Conservation (phyloP, 2,888 invertebrate species). For the Mellilla xanthometata region DNA sequence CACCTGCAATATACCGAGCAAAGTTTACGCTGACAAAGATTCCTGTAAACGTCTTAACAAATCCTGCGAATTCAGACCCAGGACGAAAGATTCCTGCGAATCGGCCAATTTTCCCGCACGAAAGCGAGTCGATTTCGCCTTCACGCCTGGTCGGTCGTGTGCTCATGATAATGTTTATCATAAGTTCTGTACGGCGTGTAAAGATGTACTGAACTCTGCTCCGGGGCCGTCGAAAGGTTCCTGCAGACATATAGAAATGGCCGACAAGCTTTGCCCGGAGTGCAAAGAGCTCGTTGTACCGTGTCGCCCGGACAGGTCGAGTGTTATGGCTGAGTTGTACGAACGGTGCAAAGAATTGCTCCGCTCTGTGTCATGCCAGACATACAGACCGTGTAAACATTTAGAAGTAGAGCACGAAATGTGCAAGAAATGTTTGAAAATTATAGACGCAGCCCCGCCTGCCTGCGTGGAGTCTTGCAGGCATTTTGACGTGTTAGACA, state of each 20-base stretch:
- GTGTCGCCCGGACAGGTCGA: background rate
- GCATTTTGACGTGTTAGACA: background rate
- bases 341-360: background rate
- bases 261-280: background rate
- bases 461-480: background rate
- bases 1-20: too few relatives aligned
- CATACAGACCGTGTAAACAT: background rate
- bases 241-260: background rate
- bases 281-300: background rate
- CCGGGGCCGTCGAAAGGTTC: background rate
- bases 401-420: background rate
- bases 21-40: too few relatives aligned
- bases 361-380: background rate
- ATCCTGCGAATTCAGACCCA: background rate
- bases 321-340: background rate
- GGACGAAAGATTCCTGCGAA: background rate
- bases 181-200: background rate
- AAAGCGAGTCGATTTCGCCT: background rate
- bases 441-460: background rate
- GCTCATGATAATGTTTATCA: background rate
- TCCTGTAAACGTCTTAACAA: background rate
- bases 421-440: background rate
- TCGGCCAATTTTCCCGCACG: background rate
- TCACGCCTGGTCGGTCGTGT: background rate
- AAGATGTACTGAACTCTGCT: background rate